Evolutionary conservation across 1,140 invertebrate genomes (phyloP).

Genomic region (Macrobrachium nipponense): DNA sequence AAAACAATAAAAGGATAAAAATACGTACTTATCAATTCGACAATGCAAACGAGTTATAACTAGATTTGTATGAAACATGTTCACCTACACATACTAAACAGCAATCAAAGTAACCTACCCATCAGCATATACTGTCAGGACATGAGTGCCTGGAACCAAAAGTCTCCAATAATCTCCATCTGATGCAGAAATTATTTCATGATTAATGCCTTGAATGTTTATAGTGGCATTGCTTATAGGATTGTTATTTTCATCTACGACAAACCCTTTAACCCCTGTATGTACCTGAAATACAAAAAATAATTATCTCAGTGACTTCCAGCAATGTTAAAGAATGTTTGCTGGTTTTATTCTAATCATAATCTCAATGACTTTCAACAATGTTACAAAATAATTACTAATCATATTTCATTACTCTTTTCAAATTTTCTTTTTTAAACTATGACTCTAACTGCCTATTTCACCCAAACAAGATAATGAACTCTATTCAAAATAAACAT

Average conservation of each 20-base stretch:
- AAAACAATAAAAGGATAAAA: no score
- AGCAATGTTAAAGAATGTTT: no score
- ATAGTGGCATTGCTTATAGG: slow-evolving; percentile 82
- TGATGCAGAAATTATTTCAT: slow-evolving; percentile 76
- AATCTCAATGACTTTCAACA: no score
- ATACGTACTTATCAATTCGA: background rate
- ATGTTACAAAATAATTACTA: no score
- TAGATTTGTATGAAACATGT: background rate
- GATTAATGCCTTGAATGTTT: slow-evolving; percentile 78
- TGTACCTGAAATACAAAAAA: slow-evolving; percentile 76
- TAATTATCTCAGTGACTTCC: background rate
- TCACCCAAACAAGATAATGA: no score
- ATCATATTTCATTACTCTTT: no score
- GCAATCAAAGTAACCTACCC: slow-evolving; percentile 70
- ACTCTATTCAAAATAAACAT: no score
- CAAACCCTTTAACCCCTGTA: slow-evolving; percentile 87
- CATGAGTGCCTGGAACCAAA: slow-evolving; percentile 87
- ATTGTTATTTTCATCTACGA: slow-evolving; percentile 81
- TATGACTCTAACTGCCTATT: no score
- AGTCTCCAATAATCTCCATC: slow-evolving; percentile 95
- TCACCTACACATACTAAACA: background rate
- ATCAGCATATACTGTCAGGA: slow-evolving; percentile 79
- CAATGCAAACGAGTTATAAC: background rate
- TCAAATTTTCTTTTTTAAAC: no score
- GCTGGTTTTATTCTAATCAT: no score